These are phyloP conservation scores for Cephus rjabovi DNA, from an alignment of 2,888 invertebrate genomes.

Conservation along the genomic window DNA sequence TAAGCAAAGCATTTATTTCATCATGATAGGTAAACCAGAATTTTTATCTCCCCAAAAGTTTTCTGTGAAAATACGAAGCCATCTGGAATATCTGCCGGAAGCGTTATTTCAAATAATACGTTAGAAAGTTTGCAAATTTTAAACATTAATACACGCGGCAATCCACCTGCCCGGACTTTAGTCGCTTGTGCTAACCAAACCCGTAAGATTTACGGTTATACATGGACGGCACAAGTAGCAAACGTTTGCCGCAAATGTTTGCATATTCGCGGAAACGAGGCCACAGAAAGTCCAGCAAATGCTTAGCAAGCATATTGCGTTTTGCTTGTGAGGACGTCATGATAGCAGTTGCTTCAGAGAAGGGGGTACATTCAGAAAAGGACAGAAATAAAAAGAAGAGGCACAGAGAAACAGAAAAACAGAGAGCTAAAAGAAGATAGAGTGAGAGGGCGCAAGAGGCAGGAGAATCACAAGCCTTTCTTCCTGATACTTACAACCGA, in stretches of 20 bases:
- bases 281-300: conserved; percentile 19
- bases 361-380: conserved; percentile 6
- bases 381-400: conserved; percentile 27
- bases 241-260: neutral
- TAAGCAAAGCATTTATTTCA: neutral
- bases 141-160: neutral
- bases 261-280: conserved; percentile 11
- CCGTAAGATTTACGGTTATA: neutral
- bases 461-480: conserved; percentile 47
- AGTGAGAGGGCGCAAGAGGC: conserved; percentile 16
- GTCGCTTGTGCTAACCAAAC: neutral
- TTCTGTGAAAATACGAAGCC: neutral
- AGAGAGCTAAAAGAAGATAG: conserved; percentile 7
- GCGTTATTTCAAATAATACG: conserved; percentile 36
- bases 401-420: conserved; percentile 14
- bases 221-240: neutral
- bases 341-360: conserved; percentile 24
- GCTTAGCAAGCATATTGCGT: conserved; percentile 45
- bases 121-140: conserved; percentile 13
- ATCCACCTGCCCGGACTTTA: neutral
- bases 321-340: conserved; percentile 37
- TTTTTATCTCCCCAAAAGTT: neutral
- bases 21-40: neutral
- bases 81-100: neutral
- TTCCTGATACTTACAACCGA: conserved; percentile 79